Evolutionary conservation across 2,888 invertebrate genomes (phyloP).

Genomic region (Drosophila kokeensis): DNA sequence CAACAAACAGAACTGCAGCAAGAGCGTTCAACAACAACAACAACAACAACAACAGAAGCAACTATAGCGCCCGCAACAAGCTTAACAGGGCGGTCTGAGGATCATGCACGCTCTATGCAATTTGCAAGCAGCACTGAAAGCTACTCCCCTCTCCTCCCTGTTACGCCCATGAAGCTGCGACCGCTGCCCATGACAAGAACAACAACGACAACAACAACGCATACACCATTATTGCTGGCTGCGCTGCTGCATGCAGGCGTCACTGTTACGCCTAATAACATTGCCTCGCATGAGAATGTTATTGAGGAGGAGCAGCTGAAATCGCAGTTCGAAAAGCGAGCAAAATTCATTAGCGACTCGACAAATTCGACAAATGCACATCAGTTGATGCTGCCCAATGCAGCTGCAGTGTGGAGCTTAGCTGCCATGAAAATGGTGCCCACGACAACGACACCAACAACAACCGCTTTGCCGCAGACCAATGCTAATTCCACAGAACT

Average conservation of each 20-base stretch:
- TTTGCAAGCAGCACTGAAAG: conserved; percentile 49
- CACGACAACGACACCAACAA: conserved; percentile 12
- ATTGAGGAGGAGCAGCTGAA: conserved; percentile 62
- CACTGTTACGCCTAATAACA: conserved; percentile 27
- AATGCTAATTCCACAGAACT: conserved; percentile 31
- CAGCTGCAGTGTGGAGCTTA: conserved; percentile 82
- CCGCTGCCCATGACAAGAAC: conserved; percentile 50
- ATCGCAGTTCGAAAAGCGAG: conserved; percentile 72
- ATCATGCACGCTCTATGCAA: conserved; percentile 65
- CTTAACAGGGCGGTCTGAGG: conserved; percentile 40
- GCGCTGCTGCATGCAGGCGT: conserved; percentile 36
- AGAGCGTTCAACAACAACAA: conserved; percentile 3
- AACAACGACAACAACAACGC: conserved; percentile 30
- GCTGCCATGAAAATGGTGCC: conserved; percentile 81
- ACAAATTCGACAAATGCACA: conserved; percentile 79
- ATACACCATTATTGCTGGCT: conserved; percentile 27
- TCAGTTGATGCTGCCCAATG: conserved; percentile 79
- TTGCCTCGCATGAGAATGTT: conserved; percentile 62
- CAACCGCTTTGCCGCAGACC: conserved; percentile 11
- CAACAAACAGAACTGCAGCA: neutral
- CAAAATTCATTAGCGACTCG: conserved; percentile 79
- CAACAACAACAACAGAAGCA: conserved; percentile 21
- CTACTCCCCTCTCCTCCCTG: conserved; percentile 15
- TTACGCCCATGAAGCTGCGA: conserved; percentile 70
- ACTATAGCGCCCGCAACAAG: neutral